Evolutionary conservation across 1,140 invertebrate genomes (phyloP).

Genomic region (Zaprionus ghesquierei): DNA sequence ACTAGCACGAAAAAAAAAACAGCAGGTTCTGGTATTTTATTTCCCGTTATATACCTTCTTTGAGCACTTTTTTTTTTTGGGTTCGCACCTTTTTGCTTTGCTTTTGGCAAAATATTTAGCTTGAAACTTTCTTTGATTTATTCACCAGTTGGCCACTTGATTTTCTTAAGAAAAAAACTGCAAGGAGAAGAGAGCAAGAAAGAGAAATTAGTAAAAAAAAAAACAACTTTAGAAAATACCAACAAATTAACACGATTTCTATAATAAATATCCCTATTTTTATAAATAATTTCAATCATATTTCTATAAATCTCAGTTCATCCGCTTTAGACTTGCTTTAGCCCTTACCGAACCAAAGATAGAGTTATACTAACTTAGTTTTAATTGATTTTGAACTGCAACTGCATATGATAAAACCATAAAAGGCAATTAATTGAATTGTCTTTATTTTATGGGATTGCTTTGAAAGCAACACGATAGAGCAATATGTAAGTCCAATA

Average conservation of each 20-base stretch:
- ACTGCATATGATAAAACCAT: conserved; percentile 2
- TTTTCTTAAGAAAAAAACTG: conserved; percentile 53
- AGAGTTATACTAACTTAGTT: neutral
- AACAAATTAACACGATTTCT: neutral
- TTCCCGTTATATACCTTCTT: conserved; percentile 19
- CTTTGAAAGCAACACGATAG: neutral
- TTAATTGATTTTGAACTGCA: neutral
- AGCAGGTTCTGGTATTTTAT: conserved; percentile 5
- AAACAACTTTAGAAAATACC: neutral
- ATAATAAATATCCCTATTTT: no score
- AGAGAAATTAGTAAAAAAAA: neutral
- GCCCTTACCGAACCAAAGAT: neutral
- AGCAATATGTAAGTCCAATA: conserved; percentile 35
- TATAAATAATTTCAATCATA: no score
- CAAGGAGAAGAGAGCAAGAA: conserved; percentile 9
- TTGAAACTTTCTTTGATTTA: conserved; percentile 36
- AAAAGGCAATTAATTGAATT: conserved; percentile 8
- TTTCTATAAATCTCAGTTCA: neutral
- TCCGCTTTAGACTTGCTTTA: neutral
- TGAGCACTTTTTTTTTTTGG: conserved; percentile 42
- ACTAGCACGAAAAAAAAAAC: conserved; percentile 4
- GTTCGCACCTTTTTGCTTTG: conserved; percentile 12
- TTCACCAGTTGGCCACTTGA: conserved; percentile 44
- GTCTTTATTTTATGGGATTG: neutral
- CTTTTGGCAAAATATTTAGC: conserved; percentile 13